A percentile compares a stretch with the other conserved stretches of the same genome.
Evolutionary conservation across 1,140 invertebrate genomes (phyloP).

Genomic region (Arion vulgaris): DNA sequence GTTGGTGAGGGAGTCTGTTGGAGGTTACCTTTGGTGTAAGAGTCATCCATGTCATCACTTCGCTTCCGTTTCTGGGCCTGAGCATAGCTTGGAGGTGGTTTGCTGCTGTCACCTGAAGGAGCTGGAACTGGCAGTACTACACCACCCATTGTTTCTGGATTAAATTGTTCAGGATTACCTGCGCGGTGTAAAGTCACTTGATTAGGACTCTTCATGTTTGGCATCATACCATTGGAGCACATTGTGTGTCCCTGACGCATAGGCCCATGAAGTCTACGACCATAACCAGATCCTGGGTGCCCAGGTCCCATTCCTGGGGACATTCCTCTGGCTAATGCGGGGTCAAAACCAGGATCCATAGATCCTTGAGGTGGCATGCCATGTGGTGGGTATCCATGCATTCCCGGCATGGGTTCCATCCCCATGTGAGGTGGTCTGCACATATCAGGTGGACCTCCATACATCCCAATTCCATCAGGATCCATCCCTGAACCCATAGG

Average conservation of each 20-base stretch:
- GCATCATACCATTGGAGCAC: slow-evolving; percentile 49
- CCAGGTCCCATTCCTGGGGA: slow-evolving; percentile 72
- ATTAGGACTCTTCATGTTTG: slow-evolving; percentile 37
- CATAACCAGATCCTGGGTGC: slow-evolving; percentile 76
- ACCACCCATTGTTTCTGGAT: slow-evolving; percentile 55
- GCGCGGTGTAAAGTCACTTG: slow-evolving; percentile 62
- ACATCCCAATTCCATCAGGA: slow-evolving; percentile 44
- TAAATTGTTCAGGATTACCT: slow-evolving; percentile 70
- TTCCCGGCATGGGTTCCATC: slow-evolving; percentile 51
- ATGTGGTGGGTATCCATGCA: slow-evolving; percentile 36
- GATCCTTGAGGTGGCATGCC: slow-evolving; percentile 48
- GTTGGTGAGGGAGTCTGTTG: slow-evolving; percentile 97
- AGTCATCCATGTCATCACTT: slow-evolving; percentile 65
- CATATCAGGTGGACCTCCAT: slow-evolving; percentile 37
- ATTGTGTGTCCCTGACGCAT: slow-evolving; percentile 46
- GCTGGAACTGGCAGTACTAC: slow-evolving; percentile 45
- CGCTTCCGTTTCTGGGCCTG: slow-evolving; percentile 69
- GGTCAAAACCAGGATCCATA: slow-evolving; percentile 50
- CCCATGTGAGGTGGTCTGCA: slow-evolving; percentile 50
- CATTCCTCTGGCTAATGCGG: slow-evolving; percentile 55
- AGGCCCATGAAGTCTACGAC: slow-evolving; percentile 71
- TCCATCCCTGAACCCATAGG: slow-evolving; percentile 35
- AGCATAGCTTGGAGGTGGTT: slow-evolving; percentile 71
- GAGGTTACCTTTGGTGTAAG: slow-evolving; percentile 78
- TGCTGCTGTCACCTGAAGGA: slow-evolving; percentile 48